phyloP scores from a whole-genome alignment of 2,888 invertebrate genomes.

The Drosophila picticornis region DNA sequence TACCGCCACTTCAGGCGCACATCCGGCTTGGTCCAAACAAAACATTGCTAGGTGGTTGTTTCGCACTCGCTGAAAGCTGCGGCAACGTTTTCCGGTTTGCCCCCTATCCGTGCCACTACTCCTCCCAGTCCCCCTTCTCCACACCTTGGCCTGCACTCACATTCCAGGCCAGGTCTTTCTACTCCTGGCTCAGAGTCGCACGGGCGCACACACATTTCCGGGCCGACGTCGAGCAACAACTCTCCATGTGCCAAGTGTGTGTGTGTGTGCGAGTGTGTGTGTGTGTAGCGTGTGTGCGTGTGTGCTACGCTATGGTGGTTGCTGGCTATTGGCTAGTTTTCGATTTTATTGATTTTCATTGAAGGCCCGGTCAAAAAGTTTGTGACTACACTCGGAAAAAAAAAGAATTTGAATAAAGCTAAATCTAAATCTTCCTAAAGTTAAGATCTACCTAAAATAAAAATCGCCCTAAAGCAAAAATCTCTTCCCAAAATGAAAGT shows the following conservation, averaged over 20 bases:
- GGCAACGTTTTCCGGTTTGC: constrained; percentile 64
- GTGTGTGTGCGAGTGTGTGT: not conserved
- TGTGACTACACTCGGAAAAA: constrained; percentile 36
- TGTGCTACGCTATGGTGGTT: constrained; percentile 47
- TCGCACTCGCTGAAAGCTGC: constrained; percentile 45
- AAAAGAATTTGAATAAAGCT: no score
- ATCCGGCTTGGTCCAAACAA: constrained; percentile 57
- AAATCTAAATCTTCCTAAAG: no score
- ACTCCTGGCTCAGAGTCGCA: constrained; percentile 51
- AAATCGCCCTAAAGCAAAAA: no score
- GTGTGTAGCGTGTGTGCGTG: constrained; percentile 4
- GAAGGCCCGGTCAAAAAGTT: constrained; percentile 49
- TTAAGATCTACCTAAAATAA: no score
- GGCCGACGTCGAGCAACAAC: constrained; percentile 39
- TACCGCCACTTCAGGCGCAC: constrained; percentile 54
- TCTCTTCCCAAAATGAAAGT: no score
- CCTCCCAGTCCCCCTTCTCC: not conserved
- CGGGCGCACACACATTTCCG: constrained; percentile 61
- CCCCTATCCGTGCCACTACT: constrained; percentile 30
- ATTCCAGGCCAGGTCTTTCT: constrained; percentile 26
- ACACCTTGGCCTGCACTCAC: constrained; percentile 5
- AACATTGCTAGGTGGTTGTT: constrained; percentile 74
- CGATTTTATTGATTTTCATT: constrained; percentile 79
- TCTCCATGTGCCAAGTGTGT: constrained; percentile 20
- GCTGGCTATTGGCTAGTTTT: constrained; percentile 71